phyloP scores from a whole-genome alignment of 35 echinoderm and acorn worm genomes.

The Apostichopus japonicus region DNA sequence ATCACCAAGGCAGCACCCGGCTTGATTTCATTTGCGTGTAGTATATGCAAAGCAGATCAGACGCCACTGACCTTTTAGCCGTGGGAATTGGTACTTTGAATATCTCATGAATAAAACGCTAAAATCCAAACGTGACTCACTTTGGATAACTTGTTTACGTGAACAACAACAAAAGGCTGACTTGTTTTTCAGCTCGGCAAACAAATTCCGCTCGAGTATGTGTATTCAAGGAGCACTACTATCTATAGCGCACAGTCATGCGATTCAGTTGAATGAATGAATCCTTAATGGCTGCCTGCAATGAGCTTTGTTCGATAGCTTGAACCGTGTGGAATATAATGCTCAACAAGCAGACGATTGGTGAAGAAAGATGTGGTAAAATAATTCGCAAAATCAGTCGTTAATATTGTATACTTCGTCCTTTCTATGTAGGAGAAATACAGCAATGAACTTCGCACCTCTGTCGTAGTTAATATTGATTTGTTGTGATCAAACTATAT shows the following conservation, averaged over 20 bases:
- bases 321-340: constrained; percentile 20
- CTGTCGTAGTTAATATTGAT: constrained; percentile 15
- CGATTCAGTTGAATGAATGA: constrained; percentile 31
- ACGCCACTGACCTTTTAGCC: constrained; percentile 35
- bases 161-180: constrained; percentile 60
- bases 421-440: neutral
- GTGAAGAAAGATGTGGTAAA: neutral
- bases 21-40: neutral
- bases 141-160: constrained; percentile 62
- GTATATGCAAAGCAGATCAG: neutral
- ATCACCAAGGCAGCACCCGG: too few species aligned
- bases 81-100: constrained; percentile 47
- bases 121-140: constrained; percentile 57
- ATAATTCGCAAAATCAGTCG: neutral
- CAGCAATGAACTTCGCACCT: neutral
- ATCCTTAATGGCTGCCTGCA: constrained; percentile 48
- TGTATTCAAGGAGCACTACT: constrained; percentile 35
- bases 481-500: constrained; percentile 46
- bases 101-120: constrained; percentile 44
- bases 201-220: constrained; percentile 58
- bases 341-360: neutral
- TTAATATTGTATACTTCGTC: neutral
- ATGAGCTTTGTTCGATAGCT: constrained; percentile 39
- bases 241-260: constrained; percentile 47
- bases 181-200: constrained; percentile 61